Conservation (phyloP, 2,113 vertebrate species). For the Sturnus vulgaris region DNA sequence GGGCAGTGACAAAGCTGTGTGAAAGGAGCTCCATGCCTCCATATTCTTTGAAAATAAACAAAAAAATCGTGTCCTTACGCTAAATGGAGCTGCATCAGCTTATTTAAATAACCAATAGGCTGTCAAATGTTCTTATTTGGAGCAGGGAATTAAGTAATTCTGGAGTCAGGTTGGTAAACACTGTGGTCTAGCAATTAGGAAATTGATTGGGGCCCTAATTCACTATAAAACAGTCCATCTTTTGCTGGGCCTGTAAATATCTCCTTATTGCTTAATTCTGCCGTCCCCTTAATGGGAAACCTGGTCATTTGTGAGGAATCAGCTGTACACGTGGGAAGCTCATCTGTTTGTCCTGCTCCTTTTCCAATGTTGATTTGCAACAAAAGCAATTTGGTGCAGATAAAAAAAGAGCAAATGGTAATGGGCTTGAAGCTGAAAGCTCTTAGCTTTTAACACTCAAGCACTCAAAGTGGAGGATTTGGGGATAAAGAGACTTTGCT, state of each 20-base stretch:
- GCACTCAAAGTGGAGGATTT: neutral
- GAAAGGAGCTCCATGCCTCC: neutral
- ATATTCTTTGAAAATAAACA: neutral
- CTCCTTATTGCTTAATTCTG: constrained; percentile 20
- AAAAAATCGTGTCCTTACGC: neutral
- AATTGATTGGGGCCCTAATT: neutral
- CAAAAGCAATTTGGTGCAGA: neutral
- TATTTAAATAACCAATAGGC: neutral
- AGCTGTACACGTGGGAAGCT: neutral
- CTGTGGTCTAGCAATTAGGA: neutral
- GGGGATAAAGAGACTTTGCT: neutral
- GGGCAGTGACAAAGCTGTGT: neutral
- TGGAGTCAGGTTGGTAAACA: constrained; percentile 37
- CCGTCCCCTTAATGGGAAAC: neutral
- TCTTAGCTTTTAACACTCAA: constrained; percentile 39
- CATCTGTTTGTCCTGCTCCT: neutral
- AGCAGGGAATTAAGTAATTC: neutral
- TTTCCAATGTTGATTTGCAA: neutral
- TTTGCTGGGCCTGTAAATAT: constrained; percentile 18
- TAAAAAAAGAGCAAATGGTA: neutral
- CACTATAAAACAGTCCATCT: neutral
- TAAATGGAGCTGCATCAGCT: neutral
- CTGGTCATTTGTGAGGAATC: constrained; percentile 2
- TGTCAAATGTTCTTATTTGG: constrained; percentile 11
- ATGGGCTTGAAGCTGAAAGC: neutral